A percentile compares a stretch with the other conserved stretches of the same genome.
Evolutionary conservation across 2,888 invertebrate species (phyloP).

Genomic region (Tachina lurida): DNA sequence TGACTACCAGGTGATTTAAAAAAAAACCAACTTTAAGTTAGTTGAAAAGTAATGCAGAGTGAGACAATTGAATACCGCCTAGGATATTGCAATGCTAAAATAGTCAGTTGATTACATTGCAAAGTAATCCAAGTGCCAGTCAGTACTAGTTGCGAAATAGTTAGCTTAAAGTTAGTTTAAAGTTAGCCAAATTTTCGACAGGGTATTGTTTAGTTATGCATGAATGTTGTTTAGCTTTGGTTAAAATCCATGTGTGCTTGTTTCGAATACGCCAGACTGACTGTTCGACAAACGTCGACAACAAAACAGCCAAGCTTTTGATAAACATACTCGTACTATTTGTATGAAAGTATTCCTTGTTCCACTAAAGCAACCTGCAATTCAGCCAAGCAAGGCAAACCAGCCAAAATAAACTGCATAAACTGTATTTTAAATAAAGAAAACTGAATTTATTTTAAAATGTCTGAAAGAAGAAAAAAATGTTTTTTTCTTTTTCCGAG

Average conservation of each 20-base stretch:
- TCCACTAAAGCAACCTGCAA: conserved; percentile 13
- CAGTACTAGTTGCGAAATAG: too few species aligned
- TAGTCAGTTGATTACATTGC: too few species aligned
- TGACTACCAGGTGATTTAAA: too few species aligned
- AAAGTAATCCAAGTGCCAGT: too few species aligned
- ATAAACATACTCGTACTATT: background rate
- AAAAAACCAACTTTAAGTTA: too few species aligned
- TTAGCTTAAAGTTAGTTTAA: too few species aligned
- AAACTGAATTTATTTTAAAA: conserved; percentile 35
- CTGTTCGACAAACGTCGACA: conserved; percentile 45
- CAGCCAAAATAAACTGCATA: conserved; percentile 28
- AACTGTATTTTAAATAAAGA: conserved; percentile 6
- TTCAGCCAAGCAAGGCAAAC: conserved; percentile 16
- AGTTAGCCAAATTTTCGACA: too few species aligned
- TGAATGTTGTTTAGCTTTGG: background rate
- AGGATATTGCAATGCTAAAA: too few species aligned
- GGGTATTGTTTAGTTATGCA: conserved; percentile 38
- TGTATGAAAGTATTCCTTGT: background rate
- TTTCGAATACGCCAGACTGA: conserved; percentile 8
- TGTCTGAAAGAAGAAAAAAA: conserved; percentile 22
- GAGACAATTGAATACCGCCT: too few species aligned
- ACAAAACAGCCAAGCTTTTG: background rate
- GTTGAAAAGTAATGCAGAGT: too few species aligned
- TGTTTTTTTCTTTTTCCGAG: background rate
- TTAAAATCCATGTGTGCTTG: conserved; percentile 21